Evolutionary conservation across 2,888 invertebrate genomes (phyloP), one percentile per base, ranked within the genome.

Genomic region (Megaustenia siamemsis): DNA sequence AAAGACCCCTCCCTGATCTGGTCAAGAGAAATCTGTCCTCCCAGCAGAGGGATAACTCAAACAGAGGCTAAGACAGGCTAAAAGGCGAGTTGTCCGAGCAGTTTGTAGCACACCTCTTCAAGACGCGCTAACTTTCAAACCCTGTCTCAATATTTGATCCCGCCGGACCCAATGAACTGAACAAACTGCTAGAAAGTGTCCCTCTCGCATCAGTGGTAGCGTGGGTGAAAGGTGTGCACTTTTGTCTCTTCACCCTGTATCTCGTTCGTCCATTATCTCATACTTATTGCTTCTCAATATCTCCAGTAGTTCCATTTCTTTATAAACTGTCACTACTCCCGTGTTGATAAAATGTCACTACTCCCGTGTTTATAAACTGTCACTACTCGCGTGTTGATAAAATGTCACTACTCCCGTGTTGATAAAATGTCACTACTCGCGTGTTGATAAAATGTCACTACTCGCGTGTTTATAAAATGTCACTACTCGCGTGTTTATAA

Each of bases 91-190:
- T 80, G 69, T 69, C 35, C 40, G 43, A 4, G 38, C 68, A 49
- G 28, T 49, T 53, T 63, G 53, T 68, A 6, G 53, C 49, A 69
- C 68, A 35, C 53, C 49, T 68, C 49, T 80, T 69, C 68, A 69
- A 68, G 69, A 38, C 80, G 32, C 45, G 43, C 21, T 68, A 69
- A 80, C 80, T 80, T 80, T 80, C 35, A n/a, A 80, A 80, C 69
- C 69, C n/a, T 69, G 49, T 38, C 53, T 45, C 32, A 80, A 80
- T 56, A 80, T 80, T 80, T 68, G 53, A 21, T 35, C 68, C 45
- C 45, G 49, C 21, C 38, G 69, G 68, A 69, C 68, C 45, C 68
- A 38, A 35, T 49, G 69, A 53, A 49, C 80, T 69, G 35, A 38
- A 43, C 78, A 78, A 40, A 78, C 78, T 63, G 63, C 6, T 28